phyloP scores from a whole-genome alignment of 2,888 invertebrate genomes.

The Petrophora chlorosata region DNA sequence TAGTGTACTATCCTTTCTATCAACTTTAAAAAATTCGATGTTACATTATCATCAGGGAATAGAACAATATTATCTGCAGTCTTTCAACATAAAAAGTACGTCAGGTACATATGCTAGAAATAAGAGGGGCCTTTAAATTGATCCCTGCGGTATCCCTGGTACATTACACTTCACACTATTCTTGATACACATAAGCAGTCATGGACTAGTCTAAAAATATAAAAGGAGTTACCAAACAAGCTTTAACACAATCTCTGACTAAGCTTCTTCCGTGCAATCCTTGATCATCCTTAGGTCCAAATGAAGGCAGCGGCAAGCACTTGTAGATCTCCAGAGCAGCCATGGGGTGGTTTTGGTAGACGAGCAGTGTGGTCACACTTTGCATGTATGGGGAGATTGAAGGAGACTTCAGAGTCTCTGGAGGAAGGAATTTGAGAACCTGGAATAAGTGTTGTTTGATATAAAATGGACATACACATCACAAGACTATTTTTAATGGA shows the following conservation, averaged over 20 bases:
- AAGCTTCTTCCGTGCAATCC: slow-evolving; percentile 82
- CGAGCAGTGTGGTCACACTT: slow-evolving; percentile 77
- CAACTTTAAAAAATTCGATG: no score
- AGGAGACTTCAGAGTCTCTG: slow-evolving; percentile 54
- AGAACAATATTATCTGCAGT: no score
- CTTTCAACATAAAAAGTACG: no score
- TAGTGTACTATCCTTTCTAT: no score
- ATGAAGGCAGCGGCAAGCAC: slow-evolving; percentile 70
- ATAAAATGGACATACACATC: neutral
- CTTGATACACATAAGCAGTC: no score
- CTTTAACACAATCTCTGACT: slow-evolving; percentile 84
- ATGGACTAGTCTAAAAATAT: neutral
- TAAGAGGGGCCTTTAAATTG: no score
- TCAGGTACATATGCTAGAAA: no score
- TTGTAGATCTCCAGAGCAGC: slow-evolving; percentile 80
- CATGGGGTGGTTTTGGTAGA: slow-evolving; percentile 74
- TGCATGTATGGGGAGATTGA: slow-evolving; percentile 77
- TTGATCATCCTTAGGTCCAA: slow-evolving; percentile 76
- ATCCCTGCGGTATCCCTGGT: no score
- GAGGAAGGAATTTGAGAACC: slow-evolving; percentile 64
- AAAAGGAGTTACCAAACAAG: slow-evolving; percentile 65
- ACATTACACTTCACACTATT: no score
- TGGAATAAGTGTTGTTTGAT: slow-evolving; percentile 40
- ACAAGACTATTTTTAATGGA: neutral
- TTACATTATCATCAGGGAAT: no score